Evolutionary conservation across 2,888 invertebrate genomes (phyloP).

Genomic region (Rhagophthalmus giganteus): DNA sequence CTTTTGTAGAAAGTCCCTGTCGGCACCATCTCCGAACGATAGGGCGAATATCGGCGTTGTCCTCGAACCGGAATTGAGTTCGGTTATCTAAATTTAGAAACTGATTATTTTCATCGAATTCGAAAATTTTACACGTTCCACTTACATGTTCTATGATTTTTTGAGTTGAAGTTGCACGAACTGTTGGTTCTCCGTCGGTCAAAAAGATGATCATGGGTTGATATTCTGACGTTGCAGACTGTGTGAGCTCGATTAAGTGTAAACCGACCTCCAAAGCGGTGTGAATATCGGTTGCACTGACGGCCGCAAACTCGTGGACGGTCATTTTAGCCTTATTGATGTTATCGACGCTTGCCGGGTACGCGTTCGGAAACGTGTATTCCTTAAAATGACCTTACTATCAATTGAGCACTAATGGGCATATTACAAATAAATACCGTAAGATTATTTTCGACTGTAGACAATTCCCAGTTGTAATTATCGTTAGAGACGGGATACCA

Average conservation of each 20-base stretch:
- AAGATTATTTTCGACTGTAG: no score
- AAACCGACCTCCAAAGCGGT: background rate
- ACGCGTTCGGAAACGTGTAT: background rate
- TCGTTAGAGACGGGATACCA: slow-evolving; percentile 38
- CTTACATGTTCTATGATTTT: no score
- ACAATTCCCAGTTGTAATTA: no score
- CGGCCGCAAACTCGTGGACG: background rate
- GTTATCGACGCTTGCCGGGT: background rate
- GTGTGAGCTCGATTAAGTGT: background rate
- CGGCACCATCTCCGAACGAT: background rate
- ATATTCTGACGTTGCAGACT: no score
- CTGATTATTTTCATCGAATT: background rate
- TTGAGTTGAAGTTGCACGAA: no score
- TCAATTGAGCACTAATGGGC: no score
- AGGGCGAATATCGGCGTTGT: background rate
- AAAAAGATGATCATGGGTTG: no score
- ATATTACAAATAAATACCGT: no score
- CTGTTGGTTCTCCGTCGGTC: no score
- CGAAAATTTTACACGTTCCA: no score
- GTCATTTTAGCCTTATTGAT: background rate
- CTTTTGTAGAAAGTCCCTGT: slow-evolving; percentile 61
- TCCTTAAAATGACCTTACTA: no score
- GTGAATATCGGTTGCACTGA: background rate
- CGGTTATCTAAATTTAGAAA: background rate
- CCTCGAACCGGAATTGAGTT: background rate